A percentile compares a stretch with the other conserved stretches of the same genome.
These are phyloP conservation scores for Molanna angustata DNA, from an alignment of 2,888 invertebrate genomes.

Conservation along the genomic window DNA sequence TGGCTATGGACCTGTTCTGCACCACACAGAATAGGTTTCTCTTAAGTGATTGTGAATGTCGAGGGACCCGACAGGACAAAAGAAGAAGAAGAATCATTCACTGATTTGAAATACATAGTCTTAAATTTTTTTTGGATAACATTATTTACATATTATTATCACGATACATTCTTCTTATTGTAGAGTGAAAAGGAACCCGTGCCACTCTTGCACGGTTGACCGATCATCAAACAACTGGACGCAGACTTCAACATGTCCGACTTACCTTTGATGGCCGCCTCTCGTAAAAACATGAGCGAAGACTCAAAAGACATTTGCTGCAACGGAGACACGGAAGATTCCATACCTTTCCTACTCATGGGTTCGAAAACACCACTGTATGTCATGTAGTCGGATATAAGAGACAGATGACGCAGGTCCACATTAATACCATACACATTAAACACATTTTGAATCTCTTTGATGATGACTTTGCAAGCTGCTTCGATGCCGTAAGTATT, in stretches of 20 bases:
- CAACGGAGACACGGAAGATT: constrained; percentile 84
- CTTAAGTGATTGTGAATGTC: no score
- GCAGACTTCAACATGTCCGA: constrained; percentile 77
- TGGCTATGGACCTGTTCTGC: no score
- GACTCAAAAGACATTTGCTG: constrained; percentile 99
- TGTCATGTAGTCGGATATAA: constrained; percentile 98
- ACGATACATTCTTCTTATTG: no score
- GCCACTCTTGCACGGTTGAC: constrained; percentile 77
- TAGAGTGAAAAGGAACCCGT: constrained; percentile 69
- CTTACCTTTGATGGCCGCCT: constrained; percentile 69
- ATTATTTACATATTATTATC: no score
- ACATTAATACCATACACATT: constrained; percentile 96
- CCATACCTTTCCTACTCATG: constrained; percentile 88
- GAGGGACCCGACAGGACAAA: no score
- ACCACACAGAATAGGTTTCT: no score
- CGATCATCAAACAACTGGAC: constrained; percentile 83
- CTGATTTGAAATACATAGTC: no score
- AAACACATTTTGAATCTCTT: constrained; percentile 95
- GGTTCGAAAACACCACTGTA: constrained; percentile 87
- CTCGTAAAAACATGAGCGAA: constrained; percentile 78
- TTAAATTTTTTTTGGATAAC: no score
- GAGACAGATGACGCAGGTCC: constrained; percentile 86
- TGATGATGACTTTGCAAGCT: constrained; percentile 84
- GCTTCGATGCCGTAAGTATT: constrained; percentile 96
- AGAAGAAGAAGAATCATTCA: no score